Evolutionary conservation across 1,140 invertebrate genomes (phyloP).

Genomic region (Drosophila teissieri): DNA sequence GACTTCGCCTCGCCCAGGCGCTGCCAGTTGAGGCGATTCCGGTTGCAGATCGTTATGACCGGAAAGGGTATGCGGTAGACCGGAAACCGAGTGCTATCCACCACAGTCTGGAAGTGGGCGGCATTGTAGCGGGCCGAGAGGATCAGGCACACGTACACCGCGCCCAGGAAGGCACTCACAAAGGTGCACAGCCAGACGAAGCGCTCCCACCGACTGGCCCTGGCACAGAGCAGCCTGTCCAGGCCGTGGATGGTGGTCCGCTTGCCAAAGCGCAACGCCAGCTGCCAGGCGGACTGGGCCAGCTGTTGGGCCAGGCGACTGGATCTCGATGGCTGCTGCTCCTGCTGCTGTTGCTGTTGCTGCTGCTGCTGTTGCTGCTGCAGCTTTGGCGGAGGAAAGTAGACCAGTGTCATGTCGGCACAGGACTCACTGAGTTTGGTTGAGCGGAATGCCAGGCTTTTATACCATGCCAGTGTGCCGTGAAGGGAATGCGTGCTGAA

Average conservation of each 20-base stretch:
- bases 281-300: conserved; percentile 54
- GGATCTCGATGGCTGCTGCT: conserved; percentile 6
- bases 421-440: conserved; percentile 32
- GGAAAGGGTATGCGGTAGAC: conserved; percentile 78
- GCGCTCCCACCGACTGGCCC: conserved; percentile 67
- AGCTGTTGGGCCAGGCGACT: conserved; percentile 37
- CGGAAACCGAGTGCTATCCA: conserved; percentile 76
- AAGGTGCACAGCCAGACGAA: conserved; percentile 74
- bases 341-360: background rate
- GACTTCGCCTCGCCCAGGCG: conserved; percentile 58
- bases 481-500: conserved; percentile 30
- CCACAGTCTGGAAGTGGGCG: conserved; percentile 72
- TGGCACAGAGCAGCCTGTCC: conserved; percentile 57
- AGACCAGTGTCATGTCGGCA: conserved; percentile 53
- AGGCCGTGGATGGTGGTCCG: conserved; percentile 75
- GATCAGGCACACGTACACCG: conserved; percentile 73
- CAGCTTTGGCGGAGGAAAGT: conserved; percentile 25
- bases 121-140: conserved; percentile 71
- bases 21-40: conserved; percentile 77
- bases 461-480: conserved; percentile 33
- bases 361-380: background rate
- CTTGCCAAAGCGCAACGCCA: conserved; percentile 65
- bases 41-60: conserved; percentile 80
- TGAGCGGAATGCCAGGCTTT: conserved; percentile 28
- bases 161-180: conserved; percentile 64